phyloP scores from a whole-genome alignment of 2,888 invertebrate genomes.

The Rosalia funebris region DNA sequence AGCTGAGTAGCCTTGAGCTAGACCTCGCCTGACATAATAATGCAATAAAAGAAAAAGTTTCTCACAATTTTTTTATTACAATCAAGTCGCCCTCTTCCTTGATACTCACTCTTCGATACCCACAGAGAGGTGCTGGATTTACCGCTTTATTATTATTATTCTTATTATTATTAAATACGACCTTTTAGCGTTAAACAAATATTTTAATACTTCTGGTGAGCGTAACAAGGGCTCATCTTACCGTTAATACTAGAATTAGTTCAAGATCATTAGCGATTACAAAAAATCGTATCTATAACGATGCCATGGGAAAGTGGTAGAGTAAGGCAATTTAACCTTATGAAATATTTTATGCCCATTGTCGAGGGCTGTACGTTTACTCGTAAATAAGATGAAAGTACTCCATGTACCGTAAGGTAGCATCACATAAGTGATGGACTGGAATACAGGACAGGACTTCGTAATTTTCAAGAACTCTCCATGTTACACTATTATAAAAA shows the following conservation, averaged over 20 bases:
- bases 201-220: neutral
- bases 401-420: conserved; percentile 45
- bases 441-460: conserved; percentile 23
- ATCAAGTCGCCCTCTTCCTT: no score
- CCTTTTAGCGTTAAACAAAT: no score
- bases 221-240: conserved; percentile 9
- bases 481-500: no score
- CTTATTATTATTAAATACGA: no score
- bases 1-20: no score
- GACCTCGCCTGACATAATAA: no score
- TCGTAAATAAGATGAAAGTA: conserved; percentile 47
- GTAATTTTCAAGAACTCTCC: neutral
- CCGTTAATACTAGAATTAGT: conserved; percentile 37
- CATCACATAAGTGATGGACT: conserved; percentile 34
- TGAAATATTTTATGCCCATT: conserved; percentile 36
- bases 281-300: conserved; percentile 16
- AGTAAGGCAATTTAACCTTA: conserved; percentile 37
- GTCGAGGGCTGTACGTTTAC: conserved; percentile 44
- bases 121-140: no score
- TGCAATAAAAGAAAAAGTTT: no score
- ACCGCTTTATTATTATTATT: no score
- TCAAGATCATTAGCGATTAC: conserved; percentile 34
- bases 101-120: no score
- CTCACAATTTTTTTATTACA: no score
- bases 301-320: conserved; percentile 25